These are phyloP conservation scores for Clusia tigrina DNA, from an alignment of 2,888 invertebrate genomes.

Conservation along the genomic window DNA sequence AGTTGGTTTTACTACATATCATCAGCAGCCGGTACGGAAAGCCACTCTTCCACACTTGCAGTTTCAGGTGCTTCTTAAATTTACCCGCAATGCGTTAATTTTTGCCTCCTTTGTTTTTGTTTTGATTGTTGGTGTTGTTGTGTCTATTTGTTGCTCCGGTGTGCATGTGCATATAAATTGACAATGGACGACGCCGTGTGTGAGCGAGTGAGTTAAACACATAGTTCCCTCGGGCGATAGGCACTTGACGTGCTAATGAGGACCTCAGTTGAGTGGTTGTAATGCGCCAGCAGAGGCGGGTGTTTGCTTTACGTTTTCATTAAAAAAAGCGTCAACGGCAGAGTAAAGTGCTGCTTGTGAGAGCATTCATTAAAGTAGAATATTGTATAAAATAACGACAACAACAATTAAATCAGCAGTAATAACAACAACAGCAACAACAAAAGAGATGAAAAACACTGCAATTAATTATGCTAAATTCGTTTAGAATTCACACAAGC, in stretches of 20 bases:
- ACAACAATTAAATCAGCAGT: slow-evolving; percentile 17
- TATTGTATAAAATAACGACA: slow-evolving; percentile 27
- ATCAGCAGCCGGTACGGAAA: no score
- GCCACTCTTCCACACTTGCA: no score
- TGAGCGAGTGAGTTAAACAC: no score
- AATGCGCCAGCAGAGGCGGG: not conserved
- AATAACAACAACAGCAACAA: slow-evolving; percentile 14
- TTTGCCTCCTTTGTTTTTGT: slow-evolving; percentile 14
- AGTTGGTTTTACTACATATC: no score
- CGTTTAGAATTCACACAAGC: slow-evolving; percentile 44
- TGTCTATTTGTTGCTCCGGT: not conserved
- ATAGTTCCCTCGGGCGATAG: slow-evolving; percentile 57
- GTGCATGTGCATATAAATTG: not conserved
- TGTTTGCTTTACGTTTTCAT: not conserved
- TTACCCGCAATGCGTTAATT: slow-evolving; percentile 38
- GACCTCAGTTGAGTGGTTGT: slow-evolving; percentile 31
- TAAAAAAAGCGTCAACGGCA: no score
- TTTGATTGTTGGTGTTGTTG: not conserved
- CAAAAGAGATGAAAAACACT: slow-evolving; percentile 41
- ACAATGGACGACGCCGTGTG: slow-evolving; percentile 33
- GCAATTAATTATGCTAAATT: slow-evolving; percentile 59
- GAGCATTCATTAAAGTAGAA: slow-evolving; percentile 22
- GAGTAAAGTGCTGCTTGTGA: no score
- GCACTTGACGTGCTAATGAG: slow-evolving; percentile 60
- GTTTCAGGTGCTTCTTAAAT: slow-evolving; percentile 3